phyloP scores from a whole-genome alignment of 2,113 vertebrate species.

The Cavia porcellus region DNA sequence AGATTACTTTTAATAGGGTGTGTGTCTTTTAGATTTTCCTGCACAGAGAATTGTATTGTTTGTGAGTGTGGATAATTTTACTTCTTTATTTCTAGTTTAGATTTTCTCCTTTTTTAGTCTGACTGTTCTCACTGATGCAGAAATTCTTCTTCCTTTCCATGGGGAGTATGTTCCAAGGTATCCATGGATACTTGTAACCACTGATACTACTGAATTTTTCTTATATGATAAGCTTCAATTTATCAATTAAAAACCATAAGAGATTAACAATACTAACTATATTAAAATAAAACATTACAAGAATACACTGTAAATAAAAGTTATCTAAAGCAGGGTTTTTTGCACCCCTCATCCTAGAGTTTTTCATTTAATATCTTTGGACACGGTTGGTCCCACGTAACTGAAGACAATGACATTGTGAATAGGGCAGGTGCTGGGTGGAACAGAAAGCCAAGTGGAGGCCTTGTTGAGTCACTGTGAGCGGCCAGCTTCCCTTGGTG shows the following conservation, averaged over 20 bases:
- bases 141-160: not conserved
- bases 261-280: not conserved
- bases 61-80: not conserved
- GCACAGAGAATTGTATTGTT: not conserved
- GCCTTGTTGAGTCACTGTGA: not conserved
- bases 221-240: not conserved
- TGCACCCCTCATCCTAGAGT: not conserved
- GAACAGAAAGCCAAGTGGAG: not conserved
- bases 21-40: not conserved
- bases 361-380: not conserved
- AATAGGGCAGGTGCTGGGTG: too few relatives aligned
- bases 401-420: not conserved
- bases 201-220: not conserved
- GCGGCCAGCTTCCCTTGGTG: not conserved
- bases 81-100: not conserved
- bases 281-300: not conserved
- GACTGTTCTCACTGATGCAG: not conserved
- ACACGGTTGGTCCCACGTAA: not conserved
- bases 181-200: too few relatives aligned
- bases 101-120: not conserved
- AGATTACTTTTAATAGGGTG: not conserved
- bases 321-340: not conserved
- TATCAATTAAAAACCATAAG: not conserved
- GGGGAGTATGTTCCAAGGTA: not conserved
- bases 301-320: not conserved